Conservation (phyloP, 2,888 invertebrate genomes). For the Globia sparganii region DNA sequence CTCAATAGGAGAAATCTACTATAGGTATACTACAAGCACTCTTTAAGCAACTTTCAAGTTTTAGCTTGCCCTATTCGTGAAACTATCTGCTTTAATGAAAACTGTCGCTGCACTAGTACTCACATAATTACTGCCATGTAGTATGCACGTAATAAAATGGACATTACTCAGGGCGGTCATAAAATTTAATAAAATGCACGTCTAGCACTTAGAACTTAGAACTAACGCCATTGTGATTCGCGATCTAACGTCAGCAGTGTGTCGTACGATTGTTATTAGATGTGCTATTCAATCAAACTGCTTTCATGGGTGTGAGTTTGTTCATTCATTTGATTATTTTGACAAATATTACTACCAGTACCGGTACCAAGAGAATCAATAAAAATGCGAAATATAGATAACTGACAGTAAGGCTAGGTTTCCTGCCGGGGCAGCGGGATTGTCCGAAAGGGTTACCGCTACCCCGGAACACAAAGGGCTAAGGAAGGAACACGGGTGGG, state of each 20-base stretch:
- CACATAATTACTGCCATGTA: slow-evolving; percentile 25
- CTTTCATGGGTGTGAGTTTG: background rate
- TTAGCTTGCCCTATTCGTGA: background rate
- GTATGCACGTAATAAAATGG: slow-evolving; percentile 30
- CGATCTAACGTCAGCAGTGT: slow-evolving; percentile 32
- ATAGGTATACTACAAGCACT: too few species aligned
- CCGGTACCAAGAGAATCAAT: background rate
- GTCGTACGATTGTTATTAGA: slow-evolving; percentile 29
- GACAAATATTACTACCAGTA: background rate
- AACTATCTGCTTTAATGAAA: background rate
- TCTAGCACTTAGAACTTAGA: slow-evolving; percentile 65
- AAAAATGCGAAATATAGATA: background rate
- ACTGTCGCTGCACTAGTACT: slow-evolving; percentile 4
- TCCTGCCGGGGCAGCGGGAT: too few species aligned
- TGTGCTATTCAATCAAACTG: slow-evolving; percentile 35
- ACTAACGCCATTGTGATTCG: slow-evolving; percentile 58
- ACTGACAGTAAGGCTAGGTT: background rate
- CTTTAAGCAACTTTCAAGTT: background rate
- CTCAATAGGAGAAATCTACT: too few species aligned
- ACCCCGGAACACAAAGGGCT: too few species aligned
- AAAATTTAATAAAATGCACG: slow-evolving; percentile 68
- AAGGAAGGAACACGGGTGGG: too few species aligned
- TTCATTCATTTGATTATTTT: background rate
- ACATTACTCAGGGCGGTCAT: slow-evolving; percentile 54
- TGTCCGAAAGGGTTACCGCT: too few species aligned